Evolutionary conservation across 2,113 vertebrate genomes (phyloP).

Genomic region (Halcyon senegalensis): DNA sequence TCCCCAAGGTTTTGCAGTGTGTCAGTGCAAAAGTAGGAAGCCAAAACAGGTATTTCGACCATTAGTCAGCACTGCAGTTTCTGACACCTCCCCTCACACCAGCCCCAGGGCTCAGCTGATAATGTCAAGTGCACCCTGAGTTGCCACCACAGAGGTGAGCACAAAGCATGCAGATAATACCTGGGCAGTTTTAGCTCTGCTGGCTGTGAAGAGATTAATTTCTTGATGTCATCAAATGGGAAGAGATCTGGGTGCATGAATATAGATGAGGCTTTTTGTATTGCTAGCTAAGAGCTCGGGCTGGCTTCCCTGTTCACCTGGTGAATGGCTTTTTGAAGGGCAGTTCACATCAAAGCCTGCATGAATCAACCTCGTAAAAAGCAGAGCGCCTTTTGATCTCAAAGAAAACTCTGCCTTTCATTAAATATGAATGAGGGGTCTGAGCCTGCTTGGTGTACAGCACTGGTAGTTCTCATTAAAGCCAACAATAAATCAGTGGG

Average conservation of each 20-base stretch:
- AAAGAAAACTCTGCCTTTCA: not conserved
- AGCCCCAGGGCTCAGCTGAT: not conserved
- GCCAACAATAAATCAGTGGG: not conserved
- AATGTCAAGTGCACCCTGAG: not conserved
- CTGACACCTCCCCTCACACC: not conserved
- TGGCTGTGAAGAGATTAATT: constrained; percentile 1
- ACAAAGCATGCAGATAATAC: not conserved
- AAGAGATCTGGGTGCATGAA: constrained; percentile 23
- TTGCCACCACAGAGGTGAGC: not conserved
- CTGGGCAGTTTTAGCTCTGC: not conserved
- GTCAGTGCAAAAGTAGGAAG: not conserved
- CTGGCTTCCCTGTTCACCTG: not conserved
- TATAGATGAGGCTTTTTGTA: not conserved
- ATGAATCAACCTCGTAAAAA: constrained; percentile 36
- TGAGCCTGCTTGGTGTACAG: not conserved
- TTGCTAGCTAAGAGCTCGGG: not conserved
- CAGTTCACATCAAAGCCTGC: constrained; percentile 18
- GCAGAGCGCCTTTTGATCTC: constrained; percentile 23
- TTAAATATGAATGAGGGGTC: not conserved
- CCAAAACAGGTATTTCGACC: not conserved
- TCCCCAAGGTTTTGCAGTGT: not conserved
- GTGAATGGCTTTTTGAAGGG: not conserved
- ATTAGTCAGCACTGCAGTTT: not conserved
- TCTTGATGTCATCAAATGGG: not conserved
- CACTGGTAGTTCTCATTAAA: not conserved